Evolutionary conservation across 2,888 invertebrate species (phyloP), one percentile per base, ranked within the genome.

Genomic region (Amblyjoppa proteus): DNA sequence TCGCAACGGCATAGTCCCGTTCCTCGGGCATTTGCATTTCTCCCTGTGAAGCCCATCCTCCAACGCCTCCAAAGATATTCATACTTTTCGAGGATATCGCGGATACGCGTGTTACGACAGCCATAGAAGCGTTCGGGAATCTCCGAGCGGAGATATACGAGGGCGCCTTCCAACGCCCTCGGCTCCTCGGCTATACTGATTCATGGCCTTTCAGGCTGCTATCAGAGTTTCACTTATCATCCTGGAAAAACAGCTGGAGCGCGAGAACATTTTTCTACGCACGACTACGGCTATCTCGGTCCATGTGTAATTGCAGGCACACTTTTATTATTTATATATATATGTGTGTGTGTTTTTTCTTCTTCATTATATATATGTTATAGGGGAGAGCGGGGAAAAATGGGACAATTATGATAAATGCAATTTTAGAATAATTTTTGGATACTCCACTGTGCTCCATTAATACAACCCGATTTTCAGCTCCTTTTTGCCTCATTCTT

Each of bases 31-130:
- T 87, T 87, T 85, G 83, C 87, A 85, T 83, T 84, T 70, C 25
- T 25, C 81, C 81, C 83, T 45, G 2, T 13, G 83, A 64, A 81
- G 64, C 81, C 74, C 82, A 70, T 58, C 78, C 76, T 20, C 71
- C 69, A 51, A 53, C 79, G 71, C 77, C 71, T 79, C 74, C 78
- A 53, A 88, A 88, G 88, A 88, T 90, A 89, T 90, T 90, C 88
- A 89, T 90, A 89, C 88, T 89, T 89, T 89, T 89, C 77, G 77
- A 64, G 75, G 49, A 84, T 75, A 73, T 71, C 51, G 53, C 56
- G 45, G 64, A 71, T 75, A 58, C 49, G 49, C 34, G n/a, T 41
- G 75, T 64, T 51, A 66, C 64, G 25, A 31, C 75, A 64, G 64
- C 75, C 34, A 66, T 61, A 16, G 28, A 64, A 66, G 56, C 71